Base-by-base conservation (phyloP, 2,888 invertebrate genomes). In the Aphidius colemani region DNA sequence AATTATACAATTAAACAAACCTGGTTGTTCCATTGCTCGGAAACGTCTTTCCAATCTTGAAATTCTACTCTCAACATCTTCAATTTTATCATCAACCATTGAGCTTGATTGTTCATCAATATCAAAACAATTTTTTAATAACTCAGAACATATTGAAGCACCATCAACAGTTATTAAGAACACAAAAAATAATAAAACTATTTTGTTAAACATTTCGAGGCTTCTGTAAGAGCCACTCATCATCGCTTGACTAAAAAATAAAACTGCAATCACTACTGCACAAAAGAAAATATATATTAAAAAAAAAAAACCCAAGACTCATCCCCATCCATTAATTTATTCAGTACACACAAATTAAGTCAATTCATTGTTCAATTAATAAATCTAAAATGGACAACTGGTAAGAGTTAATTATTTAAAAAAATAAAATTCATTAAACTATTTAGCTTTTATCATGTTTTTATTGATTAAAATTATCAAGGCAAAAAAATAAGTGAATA, bases 21-120 rank as follows among this genome's bases (percentile, higher is more conserved):
- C 86, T 72, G 90, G 85, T 78, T 90, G 90, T 80, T 91, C 91
- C 64, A 91, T 85, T 7, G 90, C 88, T 65, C 89, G 82, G 30
- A 91, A 79, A 65, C 90, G 81, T 50, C 89, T 84, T 68, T 90
- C 90, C 55, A 90, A 78, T 69, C 77, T 75, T 3, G 80, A 79
- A 7, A 81, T 61, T 43, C 79, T 70, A 13, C 68, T 70, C 67
- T 78, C 77, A 41, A 80, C 69, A n/a, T 78, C 78, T 63, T 76
- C 76, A 43, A 77, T 57, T 49, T 66, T 65, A 43, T 65, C 55
- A 2, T 61, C 58, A 8, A 48, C 56, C 7, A 60, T 59, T 39
- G 57, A 55, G 0, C 50, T 50, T 5, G 30, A 30, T 11, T 64
- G 60, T 1, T 18, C 51, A 40, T 65, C 65, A 7, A 61, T n/a